phyloP scores from a whole-genome alignment of 2,888 invertebrate genomes.

The Cheilosia vulpina region DNA sequence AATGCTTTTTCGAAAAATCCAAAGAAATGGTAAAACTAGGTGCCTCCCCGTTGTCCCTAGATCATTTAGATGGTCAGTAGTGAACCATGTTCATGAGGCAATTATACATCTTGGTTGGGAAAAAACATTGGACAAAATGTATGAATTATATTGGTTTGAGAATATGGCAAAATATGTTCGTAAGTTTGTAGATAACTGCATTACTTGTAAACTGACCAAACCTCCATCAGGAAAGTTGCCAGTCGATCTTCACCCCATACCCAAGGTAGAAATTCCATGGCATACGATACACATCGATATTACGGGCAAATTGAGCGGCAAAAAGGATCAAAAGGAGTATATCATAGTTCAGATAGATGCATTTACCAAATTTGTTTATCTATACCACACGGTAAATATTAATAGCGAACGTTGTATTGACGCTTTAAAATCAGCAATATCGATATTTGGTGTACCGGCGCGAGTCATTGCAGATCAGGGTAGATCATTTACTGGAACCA shows the following conservation, averaged over 20 bases:
- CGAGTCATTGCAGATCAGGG: slow-evolving; percentile 47
- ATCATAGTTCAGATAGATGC: slow-evolving; percentile 32
- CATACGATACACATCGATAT: slow-evolving; percentile 38
- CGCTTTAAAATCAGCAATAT: no score
- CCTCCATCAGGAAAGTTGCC: slow-evolving; percentile 16
- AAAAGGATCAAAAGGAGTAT: slow-evolving; percentile 20
- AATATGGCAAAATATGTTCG: slow-evolving; percentile 15
- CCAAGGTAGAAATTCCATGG: slow-evolving; percentile 43
- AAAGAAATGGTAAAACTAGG: slow-evolving; percentile 19
- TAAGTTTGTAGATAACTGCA: slow-evolving; percentile 31
- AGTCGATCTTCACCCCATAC: slow-evolving; percentile 35
- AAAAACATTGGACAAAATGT: slow-evolving; percentile 13
- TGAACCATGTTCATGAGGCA: slow-evolving; percentile 29
- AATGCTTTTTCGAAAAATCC: slow-evolving; percentile 21
- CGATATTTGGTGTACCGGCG: no score
- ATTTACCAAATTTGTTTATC: slow-evolving; percentile 32
- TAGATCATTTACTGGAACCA: slow-evolving; percentile 49
- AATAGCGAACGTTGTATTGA: neutral
- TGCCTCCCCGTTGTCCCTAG: slow-evolving; percentile 31
- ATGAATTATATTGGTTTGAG: slow-evolving; percentile 15
- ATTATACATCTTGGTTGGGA: slow-evolving; percentile 32
- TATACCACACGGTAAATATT: slow-evolving; percentile 17
- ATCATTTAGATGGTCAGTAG: slow-evolving; percentile 32
- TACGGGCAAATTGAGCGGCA: slow-evolving; percentile 29
- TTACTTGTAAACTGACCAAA: slow-evolving; percentile 19